Evolutionary conservation across 2,888 invertebrate species (phyloP), one percentile per base, ranked within the genome.

Genomic region (Lithophane ornitopus): DNA sequence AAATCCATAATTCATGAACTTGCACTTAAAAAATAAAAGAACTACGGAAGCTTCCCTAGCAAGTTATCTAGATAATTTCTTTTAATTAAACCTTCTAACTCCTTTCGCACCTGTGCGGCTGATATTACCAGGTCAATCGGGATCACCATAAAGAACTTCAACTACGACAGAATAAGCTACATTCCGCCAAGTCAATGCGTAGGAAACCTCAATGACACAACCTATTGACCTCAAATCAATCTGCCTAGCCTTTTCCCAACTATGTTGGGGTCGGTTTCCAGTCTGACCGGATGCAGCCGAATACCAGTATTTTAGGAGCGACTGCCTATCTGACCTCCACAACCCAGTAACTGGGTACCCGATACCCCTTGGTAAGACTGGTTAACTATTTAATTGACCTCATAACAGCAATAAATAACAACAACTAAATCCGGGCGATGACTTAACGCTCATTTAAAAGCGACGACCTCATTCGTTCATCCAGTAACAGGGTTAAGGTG

Each of bases 401-500:
- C 39, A n/a, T 26, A 34, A 58, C 8, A 52, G 22, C 54, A n/a
- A 56, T 52, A 26, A 56, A 44, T n/a, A 70, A 76, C 54, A 58
- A 68, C 9, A 26, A 68, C 70, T 46, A 54, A 41, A 46, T 16
- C 26, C 44, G 26, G 19, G 26, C 75, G 61, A 65, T 65, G 59
- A 78, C 68, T 28, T 58, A 63, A 26, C 41, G 34, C 49, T 49
- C 59, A 46, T 76, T 74, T 59, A 12, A 70, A 80, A 63, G 44
- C 59, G 66, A 39, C 44, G 68, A 56, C 62, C 82, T 82, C 70
- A 76, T 70, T 72, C 66, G 41, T 54, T 49, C n/a, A 34, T 74
- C 41, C 65, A 61, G 69, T 74, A 74, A 70, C 85, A 84, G 76
- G 82, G 83, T 85, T 76, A 83, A 83, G 81, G 81, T 78, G 59